Conservation (phyloP, 2,113 vertebrate species). For the Arenaria interpres region DNA sequence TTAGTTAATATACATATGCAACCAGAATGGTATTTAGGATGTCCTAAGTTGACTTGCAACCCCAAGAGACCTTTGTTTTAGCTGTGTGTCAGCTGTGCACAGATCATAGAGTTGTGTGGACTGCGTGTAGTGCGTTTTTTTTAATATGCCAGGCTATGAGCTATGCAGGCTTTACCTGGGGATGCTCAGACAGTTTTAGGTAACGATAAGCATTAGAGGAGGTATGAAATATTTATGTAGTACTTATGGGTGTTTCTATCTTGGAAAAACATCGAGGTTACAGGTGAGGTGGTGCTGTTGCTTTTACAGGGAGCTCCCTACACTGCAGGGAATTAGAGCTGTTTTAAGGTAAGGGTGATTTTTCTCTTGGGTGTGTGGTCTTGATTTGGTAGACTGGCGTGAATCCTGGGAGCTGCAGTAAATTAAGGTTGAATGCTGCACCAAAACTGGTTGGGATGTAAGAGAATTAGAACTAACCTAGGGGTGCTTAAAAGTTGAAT, state of each 20-base stretch:
- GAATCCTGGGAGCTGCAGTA: not conserved
- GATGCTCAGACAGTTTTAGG: not conserved
- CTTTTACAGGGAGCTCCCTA: not conserved
- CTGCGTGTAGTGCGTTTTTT: not conserved
- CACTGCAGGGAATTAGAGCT: not conserved
- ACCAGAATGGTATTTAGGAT: not conserved
- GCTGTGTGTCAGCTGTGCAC: not conserved
- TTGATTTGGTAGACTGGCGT: not conserved
- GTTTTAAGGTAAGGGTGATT: not conserved
- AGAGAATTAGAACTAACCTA: not conserved
- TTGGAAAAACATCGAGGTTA: not conserved
- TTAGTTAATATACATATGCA: not conserved
- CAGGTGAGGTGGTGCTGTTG: not conserved
- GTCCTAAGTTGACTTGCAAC: not conserved
- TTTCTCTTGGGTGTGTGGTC: not conserved
- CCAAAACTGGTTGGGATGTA: not conserved
- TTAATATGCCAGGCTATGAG: not conserved
- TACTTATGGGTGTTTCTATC: not conserved
- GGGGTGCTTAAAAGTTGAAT: not conserved
- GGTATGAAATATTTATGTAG: not conserved
- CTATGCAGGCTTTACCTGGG: not conserved
- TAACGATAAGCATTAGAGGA: not conserved
- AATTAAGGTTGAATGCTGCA: not conserved
- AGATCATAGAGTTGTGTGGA: not conserved
- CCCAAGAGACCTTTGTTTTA: not conserved